Base-by-base conservation (phyloP, 2,797 vertebrate species). In the Melopsittacus undulatus region DNA sequence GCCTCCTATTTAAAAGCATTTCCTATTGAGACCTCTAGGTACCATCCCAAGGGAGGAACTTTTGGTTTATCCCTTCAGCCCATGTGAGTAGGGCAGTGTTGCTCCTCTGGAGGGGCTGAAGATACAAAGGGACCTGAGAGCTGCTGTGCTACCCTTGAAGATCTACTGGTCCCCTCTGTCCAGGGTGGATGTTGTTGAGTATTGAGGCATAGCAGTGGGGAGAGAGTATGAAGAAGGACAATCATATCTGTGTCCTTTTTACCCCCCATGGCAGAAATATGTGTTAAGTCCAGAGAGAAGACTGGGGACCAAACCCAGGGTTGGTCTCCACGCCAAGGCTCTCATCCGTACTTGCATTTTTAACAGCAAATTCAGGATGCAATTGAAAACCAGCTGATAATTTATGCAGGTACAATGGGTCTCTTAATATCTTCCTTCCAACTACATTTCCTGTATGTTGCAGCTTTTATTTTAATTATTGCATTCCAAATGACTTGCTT, bases 401-500 rank as follows among this genome's bases (percentile, higher is more conserved):
- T 93, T 96, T 91, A 94, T 96, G 66, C 90, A 93, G 84, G 84
- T 96, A 94, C 42, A 87, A 83, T 87, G 48, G 73, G 70, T 95
- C 43, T 86, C 84, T 73, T 90, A 89, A 43, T 90, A 93, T 92
- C 72, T 89, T 85, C 83, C 52, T 94, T 94, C 94, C 88, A 92
- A 94, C 86, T 91, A 90, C 11, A 45, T 93, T 96, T 93, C 36
- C 76, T 93, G 84, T 45, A 90, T 92, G 74, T 96, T 95, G 92
- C 87, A 89, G 89, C 96, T 96, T 96, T 97, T 95, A 96, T 96
- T 96, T 95, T 96, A 97, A 96, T 96, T 96, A 91, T 95, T 93
- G 93, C 90, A 95, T 95, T 96, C 93, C 67, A 94, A 94, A 95
- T 95, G n/a, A 92, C 80, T 97, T 91, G 88, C 87, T 91, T 96